phyloP scores from a whole-genome alignment of 2,113 vertebrate genomes.

The Turnix velox region DNA sequence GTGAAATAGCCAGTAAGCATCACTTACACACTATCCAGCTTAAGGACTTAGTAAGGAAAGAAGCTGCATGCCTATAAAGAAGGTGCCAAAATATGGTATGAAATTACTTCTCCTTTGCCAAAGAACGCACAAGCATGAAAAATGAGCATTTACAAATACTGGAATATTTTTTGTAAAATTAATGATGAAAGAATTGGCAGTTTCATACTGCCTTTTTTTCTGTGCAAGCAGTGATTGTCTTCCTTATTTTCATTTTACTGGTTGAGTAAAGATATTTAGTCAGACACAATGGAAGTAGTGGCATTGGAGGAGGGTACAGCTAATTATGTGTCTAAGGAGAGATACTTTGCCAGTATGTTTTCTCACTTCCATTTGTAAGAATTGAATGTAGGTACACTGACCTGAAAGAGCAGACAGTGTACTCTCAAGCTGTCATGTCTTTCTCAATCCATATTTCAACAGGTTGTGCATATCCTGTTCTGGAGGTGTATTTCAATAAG shows the following conservation, averaged over 20 bases:
- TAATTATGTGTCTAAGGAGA: background rate
- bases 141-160: background rate
- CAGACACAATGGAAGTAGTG: background rate
- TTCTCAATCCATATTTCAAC: background rate
- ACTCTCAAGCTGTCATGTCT: background rate
- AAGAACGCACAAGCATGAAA: background rate
- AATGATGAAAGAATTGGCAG: background rate
- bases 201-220: background rate
- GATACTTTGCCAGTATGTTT: background rate
- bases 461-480: background rate
- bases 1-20: background rate
- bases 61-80: background rate
- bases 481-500: background rate
- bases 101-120: background rate
- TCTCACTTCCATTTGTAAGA: background rate
- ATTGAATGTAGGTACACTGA: background rate
- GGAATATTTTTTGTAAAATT: background rate
- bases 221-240: background rate
- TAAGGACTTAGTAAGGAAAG: background rate
- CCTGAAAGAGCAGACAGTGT: background rate
- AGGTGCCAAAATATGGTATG: background rate
- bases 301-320: background rate
- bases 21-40: background rate
- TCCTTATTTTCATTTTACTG: background rate
- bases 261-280: background rate